Evolutionary conservation across 2,113 vertebrate species (phyloP), one percentile per base, ranked within the genome.

Genomic region (Sialia sialis): DNA sequence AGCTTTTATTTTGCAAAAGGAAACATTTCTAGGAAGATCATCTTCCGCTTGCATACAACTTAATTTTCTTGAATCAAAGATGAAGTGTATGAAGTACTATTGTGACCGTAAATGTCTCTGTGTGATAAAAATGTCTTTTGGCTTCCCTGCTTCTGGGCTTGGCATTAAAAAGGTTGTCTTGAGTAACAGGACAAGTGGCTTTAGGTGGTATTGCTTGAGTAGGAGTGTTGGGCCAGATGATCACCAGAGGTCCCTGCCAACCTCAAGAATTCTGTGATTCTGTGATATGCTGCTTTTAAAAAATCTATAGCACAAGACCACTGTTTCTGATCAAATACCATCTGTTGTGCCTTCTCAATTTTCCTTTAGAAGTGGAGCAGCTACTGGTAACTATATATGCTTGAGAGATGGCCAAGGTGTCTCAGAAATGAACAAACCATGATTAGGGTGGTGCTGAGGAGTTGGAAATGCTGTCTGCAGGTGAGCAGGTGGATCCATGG

Each of bases 201-300:
- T 19, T 39, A 49, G 41, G 22, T 74, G 41, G 13, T 76, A 18
- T 62, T 84, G 34, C 17, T 89, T 30, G 27, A 68, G 39, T 10
- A 54, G 34, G 27, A 46, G 3, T 0, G 0, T 60, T 60, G 55
- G 39, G 48, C 27, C 18, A 44, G 30, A 23, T 64, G 54, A 49
- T 62, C 30, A 41, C 51, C 19, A 17, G 46, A 70, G 55, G 55
- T 87, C 20, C 11, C 55, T 78, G 38, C 46, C 73, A 91, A 41
- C 38, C 51, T 87, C 38, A 70, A 12, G 15, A 29, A 4, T 89
- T 77, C 41, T 58, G 43, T 29, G 26, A 17, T 80, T 86, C 22
- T 64, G 25, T 29, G 44, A 54, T 63, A 23, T 0, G 1, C 58
- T 73, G 54, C n/a, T 77, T 78, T 22, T 16, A 13, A 79, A 55